Percentiles rank a stretch among this genome's conserved stretches.
Evolutionary conservation across 2,797 vertebrate species (phyloP).

Genomic region (Heteromormyrus szaboi): DNA sequence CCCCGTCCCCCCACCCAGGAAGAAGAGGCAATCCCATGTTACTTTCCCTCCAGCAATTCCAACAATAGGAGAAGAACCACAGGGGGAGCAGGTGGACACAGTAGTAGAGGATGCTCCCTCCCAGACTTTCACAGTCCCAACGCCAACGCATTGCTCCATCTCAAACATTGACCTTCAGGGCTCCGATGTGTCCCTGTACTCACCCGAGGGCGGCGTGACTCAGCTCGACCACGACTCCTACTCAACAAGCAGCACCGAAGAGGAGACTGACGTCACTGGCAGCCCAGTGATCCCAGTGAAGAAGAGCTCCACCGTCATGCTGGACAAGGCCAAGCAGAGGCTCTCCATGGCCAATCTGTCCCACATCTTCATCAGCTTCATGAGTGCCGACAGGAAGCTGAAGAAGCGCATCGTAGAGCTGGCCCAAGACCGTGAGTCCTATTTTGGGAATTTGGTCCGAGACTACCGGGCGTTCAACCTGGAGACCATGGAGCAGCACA

Average conservation of each 20-base stretch:
- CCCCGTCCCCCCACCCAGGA: constrained; percentile 82
- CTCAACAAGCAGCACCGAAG: constrained; percentile 88
- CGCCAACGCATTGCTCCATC: neutral
- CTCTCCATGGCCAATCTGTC: constrained; percentile 71
- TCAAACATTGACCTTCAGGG: constrained; percentile 45
- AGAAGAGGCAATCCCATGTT: constrained; percentile 56
- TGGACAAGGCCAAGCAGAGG: constrained; percentile 78
- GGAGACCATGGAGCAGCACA: constrained; percentile 84
- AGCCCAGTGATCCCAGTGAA: constrained; percentile 42
- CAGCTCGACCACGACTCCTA: constrained; percentile 76
- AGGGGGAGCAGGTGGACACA: neutral
- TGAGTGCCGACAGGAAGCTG: constrained; percentile 79
- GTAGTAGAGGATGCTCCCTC: neutral
- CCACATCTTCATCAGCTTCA: constrained; percentile 78
- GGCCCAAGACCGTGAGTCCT: constrained; percentile 78
- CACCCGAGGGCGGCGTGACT: constrained; percentile 52
- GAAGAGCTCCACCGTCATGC: constrained; percentile 72
- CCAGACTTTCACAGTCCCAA: constrained; percentile 19
- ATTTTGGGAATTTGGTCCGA: constrained; percentile 86
- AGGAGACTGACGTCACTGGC: constrained; percentile 66
- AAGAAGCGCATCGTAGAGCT: constrained; percentile 85
- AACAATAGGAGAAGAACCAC: neutral
- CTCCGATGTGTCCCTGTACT: constrained; percentile 69
- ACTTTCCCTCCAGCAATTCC: neutral
- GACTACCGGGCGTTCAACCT: constrained; percentile 86